phyloP scores from a whole-genome alignment of 1,140 invertebrate genomes.

The Drosophila dunni region DNA sequence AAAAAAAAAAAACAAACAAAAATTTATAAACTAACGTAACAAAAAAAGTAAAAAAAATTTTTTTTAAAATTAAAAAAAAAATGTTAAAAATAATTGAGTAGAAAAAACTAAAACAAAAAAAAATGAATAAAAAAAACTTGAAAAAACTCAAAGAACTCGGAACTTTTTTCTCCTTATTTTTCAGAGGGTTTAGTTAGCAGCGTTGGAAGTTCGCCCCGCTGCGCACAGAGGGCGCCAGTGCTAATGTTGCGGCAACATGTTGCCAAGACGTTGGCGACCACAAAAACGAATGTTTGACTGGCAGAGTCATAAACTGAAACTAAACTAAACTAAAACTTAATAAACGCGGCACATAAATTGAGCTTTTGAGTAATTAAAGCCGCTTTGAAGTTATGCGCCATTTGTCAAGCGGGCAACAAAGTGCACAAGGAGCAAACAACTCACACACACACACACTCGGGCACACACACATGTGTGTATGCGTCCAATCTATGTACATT shows the following conservation, averaged over 20 bases:
- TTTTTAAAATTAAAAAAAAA: constrained; percentile 76
- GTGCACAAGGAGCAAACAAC: constrained; percentile 32
- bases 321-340: constrained; percentile 32
- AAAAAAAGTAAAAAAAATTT: constrained; percentile 76
- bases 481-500: neutral
- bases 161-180: neutral
- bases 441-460: constrained; percentile 7
- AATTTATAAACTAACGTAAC: constrained; percentile 78
- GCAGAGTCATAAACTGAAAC: constrained; percentile 14
- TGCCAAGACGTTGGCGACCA: neutral
- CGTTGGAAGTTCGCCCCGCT: neutral
- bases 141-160: constrained; percentile 60
- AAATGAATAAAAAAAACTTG: constrained; percentile 81
- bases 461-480: constrained; percentile 5
- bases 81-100: constrained; percentile 82
- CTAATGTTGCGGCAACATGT: constrained; percentile 16
- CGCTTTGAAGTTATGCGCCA: constrained; percentile 53
- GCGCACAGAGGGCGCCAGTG: constrained; percentile 32
- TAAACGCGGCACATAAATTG: constrained; percentile 46
- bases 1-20: constrained; percentile 45
- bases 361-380: constrained; percentile 68
- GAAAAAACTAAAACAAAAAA: constrained; percentile 83
- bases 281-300: neutral
- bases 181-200: neutral
- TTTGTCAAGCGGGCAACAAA: constrained; percentile 60